phyloP scores from a whole-genome alignment of 2,113 vertebrate genomes.

The Leiothrix lutea region DNA sequence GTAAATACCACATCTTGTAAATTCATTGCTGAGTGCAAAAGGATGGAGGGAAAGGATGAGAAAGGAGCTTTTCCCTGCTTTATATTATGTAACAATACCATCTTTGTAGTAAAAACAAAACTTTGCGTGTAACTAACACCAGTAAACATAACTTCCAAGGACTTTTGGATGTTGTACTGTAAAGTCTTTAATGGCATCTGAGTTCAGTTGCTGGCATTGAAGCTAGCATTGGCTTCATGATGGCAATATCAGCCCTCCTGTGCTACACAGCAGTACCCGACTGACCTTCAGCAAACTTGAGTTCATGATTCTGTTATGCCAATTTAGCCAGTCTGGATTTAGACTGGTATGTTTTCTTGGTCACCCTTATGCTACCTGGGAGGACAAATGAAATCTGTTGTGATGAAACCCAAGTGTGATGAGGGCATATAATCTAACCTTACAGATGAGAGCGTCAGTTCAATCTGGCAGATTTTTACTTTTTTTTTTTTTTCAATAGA shows the following conservation, averaged over 20 bases:
- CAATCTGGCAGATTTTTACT: background rate
- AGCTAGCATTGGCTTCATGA: background rate
- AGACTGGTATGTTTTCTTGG: background rate
- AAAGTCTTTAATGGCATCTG: background rate
- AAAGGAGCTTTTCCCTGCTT: background rate
- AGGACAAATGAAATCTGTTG: background rate
- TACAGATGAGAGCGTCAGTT: background rate
- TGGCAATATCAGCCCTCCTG: background rate
- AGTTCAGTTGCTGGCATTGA: background rate
- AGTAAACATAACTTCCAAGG: background rate
- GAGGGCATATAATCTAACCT: background rate
- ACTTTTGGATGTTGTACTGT: background rate
- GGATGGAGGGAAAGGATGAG: background rate
- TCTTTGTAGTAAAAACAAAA: background rate
- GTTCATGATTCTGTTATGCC: background rate
- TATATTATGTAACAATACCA: background rate
- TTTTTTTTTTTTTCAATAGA: background rate
- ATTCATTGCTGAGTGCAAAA: background rate
- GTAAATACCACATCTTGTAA: background rate
- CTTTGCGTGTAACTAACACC: background rate
- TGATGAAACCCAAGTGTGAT: background rate
- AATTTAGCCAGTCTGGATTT: background rate
- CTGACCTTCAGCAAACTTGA: background rate
- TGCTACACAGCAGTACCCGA: background rate
- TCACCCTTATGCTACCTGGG: background rate